These are phyloP conservation scores for Peromyscus maniculatus DNA, from an alignment of 2,113 vertebrate genomes.

Conservation along the genomic window DNA sequence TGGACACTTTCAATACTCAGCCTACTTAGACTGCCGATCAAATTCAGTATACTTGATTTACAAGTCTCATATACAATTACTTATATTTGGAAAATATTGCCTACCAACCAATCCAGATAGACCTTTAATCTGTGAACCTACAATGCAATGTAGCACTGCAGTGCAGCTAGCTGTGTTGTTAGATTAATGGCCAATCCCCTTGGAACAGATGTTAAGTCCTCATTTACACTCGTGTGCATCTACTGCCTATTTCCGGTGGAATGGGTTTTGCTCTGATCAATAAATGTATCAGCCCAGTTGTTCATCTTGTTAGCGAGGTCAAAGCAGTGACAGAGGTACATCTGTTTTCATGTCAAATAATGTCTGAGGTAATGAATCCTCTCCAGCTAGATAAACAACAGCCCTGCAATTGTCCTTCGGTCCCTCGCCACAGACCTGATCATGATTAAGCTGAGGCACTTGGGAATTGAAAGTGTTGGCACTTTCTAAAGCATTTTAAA, in stretches of 20 bases:
- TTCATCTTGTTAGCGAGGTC: conserved; percentile 88
- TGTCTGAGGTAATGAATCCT: conserved; percentile 84
- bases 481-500: conserved; percentile 29
- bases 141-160: conserved; percentile 74
- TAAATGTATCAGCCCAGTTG: conserved; percentile 82
- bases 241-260: conserved; percentile 84
- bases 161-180: conserved; percentile 70
- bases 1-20: conserved; percentile 79
- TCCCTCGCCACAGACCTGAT: conserved; percentile 62
- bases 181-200: conserved; percentile 87
- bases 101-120: conserved; percentile 75
- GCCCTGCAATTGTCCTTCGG: conserved; percentile 73
- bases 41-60: conserved; percentile 78
- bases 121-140: conserved; percentile 76
- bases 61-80: conserved; percentile 78
- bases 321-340: conserved; percentile 83
- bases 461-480: conserved; percentile 53
- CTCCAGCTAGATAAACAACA: conserved; percentile 81
- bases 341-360: conserved; percentile 86
- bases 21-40: conserved; percentile 75
- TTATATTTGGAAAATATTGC: conserved; percentile 81
- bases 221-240: conserved; percentile 71
- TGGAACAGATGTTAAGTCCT: conserved; percentile 86
- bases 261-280: conserved; percentile 86
- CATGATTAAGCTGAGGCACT: conserved; percentile 77